A percentile compares a stretch with the other conserved stretches of the same genome.
Evolutionary conservation across 2,888 invertebrate species (phyloP).

Genomic region (Euplexia lucipara): DNA sequence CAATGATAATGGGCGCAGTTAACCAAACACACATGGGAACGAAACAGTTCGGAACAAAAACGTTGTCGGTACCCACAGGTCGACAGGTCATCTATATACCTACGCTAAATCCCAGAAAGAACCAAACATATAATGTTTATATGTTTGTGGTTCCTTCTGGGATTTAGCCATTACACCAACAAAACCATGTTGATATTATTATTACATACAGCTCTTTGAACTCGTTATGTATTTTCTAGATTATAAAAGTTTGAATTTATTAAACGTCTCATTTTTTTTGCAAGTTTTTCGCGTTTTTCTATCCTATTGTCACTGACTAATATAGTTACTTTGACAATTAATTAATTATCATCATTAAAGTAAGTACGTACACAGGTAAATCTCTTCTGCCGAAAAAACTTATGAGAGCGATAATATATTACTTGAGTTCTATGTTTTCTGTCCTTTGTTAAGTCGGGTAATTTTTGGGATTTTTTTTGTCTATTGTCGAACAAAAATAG

Average conservation of each 20-base stretch:
- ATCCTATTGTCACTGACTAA: neutral
- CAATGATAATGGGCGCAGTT: conserved; percentile 42
- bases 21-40: conserved; percentile 5
- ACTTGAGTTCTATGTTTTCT: too few species aligned
- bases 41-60: conserved; percentile 6
- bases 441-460: neutral
- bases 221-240: neutral
- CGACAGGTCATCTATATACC: conserved; percentile 4
- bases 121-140: neutral
- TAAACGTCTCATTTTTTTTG: neutral
- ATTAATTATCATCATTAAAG: conserved; percentile 4
- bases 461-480: neutral
- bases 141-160: too few species aligned
- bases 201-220: too few species aligned
- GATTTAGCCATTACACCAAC: too few species aligned
- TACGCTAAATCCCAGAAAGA: too few species aligned
- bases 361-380: neutral
- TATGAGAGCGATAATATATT: neutral
- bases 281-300: neutral
- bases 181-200: too few species aligned
- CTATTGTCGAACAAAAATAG: too few species aligned
- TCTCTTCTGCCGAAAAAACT: neutral
- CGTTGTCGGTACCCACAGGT: conserved; percentile 1
- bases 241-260: neutral
- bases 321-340: too few species aligned